Percentiles rank a stretch among this genome's conserved stretches.
These are phyloP conservation scores for Lasioglossum pauxillum DNA, from an alignment of 2,888 invertebrate species.

Conservation along the genomic window DNA sequence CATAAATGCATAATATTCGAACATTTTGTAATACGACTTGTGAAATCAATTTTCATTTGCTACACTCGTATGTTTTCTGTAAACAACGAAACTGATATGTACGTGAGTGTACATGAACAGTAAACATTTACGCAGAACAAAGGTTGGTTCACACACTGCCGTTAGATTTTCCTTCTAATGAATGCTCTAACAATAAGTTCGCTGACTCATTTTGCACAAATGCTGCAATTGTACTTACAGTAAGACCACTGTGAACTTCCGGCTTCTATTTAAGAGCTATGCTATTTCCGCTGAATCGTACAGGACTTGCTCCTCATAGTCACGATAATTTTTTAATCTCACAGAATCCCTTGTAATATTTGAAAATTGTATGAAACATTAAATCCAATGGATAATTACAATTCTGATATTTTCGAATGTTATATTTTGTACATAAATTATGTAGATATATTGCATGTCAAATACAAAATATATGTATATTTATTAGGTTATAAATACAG, in stretches of 20 bases:
- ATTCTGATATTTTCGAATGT: background rate
- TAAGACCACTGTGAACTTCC: constrained; percentile 22
- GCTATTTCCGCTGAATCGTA: background rate
- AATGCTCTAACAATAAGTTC: background rate
- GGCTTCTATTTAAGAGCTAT: background rate
- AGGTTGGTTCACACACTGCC: constrained; percentile 3
- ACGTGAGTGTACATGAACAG: background rate
- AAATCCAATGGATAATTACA: background rate
- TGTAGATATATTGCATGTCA: background rate
- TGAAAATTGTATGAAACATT: background rate
- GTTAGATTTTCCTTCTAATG: constrained; percentile 27
- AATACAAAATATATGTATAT: background rate
- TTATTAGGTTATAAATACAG: background rate
- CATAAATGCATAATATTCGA: background rate
- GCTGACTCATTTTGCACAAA: constrained; percentile 11
- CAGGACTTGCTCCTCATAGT: background rate
- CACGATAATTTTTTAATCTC: background rate
- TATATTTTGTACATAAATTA: background rate
- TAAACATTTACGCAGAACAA: background rate
- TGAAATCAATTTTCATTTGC: background rate
- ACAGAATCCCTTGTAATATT: background rate
- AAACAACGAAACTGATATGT: background rate
- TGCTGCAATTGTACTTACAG: background rate
- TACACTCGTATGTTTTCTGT: no score
- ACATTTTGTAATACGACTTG: background rate